Percentiles rank a stretch among this genome's conserved stretches.
Evolutionary conservation across 2,113 vertebrate species (phyloP).

Genomic region (Tachuris rubrigastra): DNA sequence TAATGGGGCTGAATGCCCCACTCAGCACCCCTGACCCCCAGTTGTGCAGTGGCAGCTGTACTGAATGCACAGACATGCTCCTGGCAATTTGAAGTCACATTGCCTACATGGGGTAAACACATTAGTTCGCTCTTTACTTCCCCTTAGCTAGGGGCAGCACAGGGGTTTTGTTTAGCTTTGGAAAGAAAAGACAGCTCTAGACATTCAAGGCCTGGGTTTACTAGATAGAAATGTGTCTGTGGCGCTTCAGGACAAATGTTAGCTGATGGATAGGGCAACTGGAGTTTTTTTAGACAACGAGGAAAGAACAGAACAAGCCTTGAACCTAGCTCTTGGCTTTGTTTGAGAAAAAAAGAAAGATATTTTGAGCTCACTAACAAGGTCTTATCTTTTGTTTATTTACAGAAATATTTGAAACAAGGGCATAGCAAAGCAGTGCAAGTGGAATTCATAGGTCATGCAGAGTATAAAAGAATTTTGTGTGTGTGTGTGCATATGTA

Average conservation of each 20-base stretch:
- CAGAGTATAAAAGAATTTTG: background rate
- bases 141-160: background rate
- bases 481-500: accelerated
- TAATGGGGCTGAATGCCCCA: accelerated
- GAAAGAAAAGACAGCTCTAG: background rate
- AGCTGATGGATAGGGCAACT: background rate
- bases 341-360: background rate
- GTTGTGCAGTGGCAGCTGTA: accelerated
- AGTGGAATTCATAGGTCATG: background rate
- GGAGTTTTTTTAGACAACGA: background rate
- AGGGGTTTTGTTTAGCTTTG: background rate
- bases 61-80: background rate
- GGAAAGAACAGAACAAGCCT: conserved; percentile 30
- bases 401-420: background rate
- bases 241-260: background rate
- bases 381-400: background rate
- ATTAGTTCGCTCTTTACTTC: background rate
- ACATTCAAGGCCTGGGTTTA: background rate
- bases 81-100: accelerated
- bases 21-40: background rate
- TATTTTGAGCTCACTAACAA: background rate
- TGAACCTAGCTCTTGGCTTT: conserved; percentile 20
- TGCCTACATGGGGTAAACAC: background rate
- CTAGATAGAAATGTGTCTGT: background rate
- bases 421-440: background rate